Evolutionary conservation across 2,888 invertebrate genomes (phyloP).

Genomic region (Ellobium chinense): DNA sequence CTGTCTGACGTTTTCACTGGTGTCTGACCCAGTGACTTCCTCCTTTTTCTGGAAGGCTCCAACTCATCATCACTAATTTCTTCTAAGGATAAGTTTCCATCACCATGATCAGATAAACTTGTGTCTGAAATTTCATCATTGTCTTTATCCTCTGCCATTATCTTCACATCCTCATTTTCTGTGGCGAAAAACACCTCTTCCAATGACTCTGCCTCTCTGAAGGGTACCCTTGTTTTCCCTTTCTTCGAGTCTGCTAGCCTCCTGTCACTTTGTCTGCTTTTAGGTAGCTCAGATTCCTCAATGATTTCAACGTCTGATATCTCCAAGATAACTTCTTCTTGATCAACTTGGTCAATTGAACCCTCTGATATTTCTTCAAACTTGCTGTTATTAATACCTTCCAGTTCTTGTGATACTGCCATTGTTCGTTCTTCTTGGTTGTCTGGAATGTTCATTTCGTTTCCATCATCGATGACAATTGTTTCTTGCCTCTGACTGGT

Average conservation of each 20-base stretch:
- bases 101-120: constrained; percentile 40
- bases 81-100: constrained; percentile 38
- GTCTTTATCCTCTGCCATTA: constrained; percentile 44
- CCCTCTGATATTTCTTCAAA: constrained; percentile 49
- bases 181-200: constrained; percentile 45
- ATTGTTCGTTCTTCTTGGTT: no score
- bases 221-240: background rate
- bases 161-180: constrained; percentile 41
- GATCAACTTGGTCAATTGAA: constrained; percentile 36
- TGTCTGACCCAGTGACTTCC: constrained; percentile 12
- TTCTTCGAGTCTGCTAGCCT: background rate
- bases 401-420: background rate
- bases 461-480: no score
- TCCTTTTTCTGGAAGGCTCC: constrained; percentile 32
- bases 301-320: constrained; percentile 36
- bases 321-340: constrained; percentile 30
- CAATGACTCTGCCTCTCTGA: constrained; percentile 42
- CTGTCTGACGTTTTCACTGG: background rate
- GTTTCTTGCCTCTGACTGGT: background rate
- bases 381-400: constrained; percentile 15
- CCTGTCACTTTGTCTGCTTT: background rate
- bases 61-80: constrained; percentile 49
- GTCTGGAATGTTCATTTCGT: no score
- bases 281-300: background rate
- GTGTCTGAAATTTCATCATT: constrained; percentile 45